Evolutionary conservation across 1,140 invertebrate genomes (phyloP).

Genomic region (Drosophila hydei): DNA sequence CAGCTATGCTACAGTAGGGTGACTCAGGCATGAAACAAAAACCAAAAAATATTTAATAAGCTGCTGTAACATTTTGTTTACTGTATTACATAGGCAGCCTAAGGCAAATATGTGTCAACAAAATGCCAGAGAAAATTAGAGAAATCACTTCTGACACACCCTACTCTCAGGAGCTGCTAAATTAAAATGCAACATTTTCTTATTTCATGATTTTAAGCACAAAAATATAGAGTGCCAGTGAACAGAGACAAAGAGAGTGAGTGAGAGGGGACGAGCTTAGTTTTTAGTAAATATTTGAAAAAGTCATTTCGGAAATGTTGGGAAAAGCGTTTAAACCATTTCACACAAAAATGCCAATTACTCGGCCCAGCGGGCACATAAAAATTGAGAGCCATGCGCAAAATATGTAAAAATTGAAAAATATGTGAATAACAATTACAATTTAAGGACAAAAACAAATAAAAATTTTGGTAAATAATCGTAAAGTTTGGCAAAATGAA

Average conservation of each 20-base stretch:
- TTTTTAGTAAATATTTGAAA: conserved; percentile 38
- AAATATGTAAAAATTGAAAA: conserved; percentile 39
- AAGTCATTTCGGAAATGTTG: conserved; percentile 35
- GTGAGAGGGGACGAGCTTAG: neutral
- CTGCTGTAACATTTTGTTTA: too few relatives aligned
- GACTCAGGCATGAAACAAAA: neutral
- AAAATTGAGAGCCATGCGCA: conserved; percentile 38
- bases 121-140: too few relatives aligned
- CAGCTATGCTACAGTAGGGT: conserved; percentile 43
- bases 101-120: too few relatives aligned
- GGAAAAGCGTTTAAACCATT: conserved; percentile 51
- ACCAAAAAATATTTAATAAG: neutral
- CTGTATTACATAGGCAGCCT: too few relatives aligned
- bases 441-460: conserved; percentile 11
- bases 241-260: neutral
- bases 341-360: conserved; percentile 47
- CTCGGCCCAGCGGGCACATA: conserved; percentile 12
- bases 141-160: neutral
- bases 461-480: conserved; percentile 2
- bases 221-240: neutral
- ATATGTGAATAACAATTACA: conserved; percentile 4
- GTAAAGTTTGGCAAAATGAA: conserved; percentile 34
- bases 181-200: conserved; percentile 36
- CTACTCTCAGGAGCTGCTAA: neutral
- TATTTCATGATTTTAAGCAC: conserved; percentile 6